Percentiles rank a stretch among this genome's conserved stretches.
phyloP scores from a whole-genome alignment of 2,888 invertebrate genomes.

The Listrodromus nycthemerus region DNA sequence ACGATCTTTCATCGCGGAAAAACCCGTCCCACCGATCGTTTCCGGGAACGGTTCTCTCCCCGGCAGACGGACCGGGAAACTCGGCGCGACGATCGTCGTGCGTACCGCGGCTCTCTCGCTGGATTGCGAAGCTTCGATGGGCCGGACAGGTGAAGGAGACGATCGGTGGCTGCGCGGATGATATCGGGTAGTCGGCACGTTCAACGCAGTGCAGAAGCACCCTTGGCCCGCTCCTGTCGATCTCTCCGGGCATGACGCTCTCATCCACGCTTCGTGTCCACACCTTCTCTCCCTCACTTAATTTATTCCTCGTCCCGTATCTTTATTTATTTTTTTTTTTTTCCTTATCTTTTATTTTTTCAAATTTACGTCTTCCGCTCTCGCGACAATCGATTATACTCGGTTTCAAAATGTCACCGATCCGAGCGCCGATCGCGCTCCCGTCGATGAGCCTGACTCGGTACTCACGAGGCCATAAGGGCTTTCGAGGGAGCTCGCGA shows the following conservation, averaged over 20 bases:
- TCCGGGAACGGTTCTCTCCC: constrained; percentile 51
- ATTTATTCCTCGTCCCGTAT: constrained; percentile 13
- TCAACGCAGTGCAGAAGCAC: constrained; percentile 81
- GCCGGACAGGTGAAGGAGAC: neutral
- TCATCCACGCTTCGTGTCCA: constrained; percentile 76
- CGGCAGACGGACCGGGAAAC: constrained; percentile 21
- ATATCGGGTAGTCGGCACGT: constrained; percentile 77
- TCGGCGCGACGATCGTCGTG: constrained; percentile 5
- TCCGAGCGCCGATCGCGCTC: neutral
- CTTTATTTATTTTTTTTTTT: no score
- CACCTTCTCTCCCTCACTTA: constrained; percentile 58
- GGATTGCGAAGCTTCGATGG: constrained; percentile 9
- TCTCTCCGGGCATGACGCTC: constrained; percentile 83
- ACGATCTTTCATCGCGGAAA: constrained; percentile 49
- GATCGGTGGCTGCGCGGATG: constrained; percentile 29
- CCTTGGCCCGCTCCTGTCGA: constrained; percentile 81
- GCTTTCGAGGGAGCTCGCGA: constrained; percentile 59
- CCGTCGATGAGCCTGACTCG: constrained; percentile 11
- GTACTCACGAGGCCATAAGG: constrained; percentile 39
- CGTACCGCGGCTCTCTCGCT: constrained; percentile 21
- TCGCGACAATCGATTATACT: constrained; percentile 1
- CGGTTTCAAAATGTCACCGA: constrained; percentile 27
- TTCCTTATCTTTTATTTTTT: no score
- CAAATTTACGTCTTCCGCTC: neutral
- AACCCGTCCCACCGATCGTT: constrained; percentile 61